phyloP scores from a whole-genome alignment of 1,140 invertebrate species.

The Penaeus chinensis region DNA sequence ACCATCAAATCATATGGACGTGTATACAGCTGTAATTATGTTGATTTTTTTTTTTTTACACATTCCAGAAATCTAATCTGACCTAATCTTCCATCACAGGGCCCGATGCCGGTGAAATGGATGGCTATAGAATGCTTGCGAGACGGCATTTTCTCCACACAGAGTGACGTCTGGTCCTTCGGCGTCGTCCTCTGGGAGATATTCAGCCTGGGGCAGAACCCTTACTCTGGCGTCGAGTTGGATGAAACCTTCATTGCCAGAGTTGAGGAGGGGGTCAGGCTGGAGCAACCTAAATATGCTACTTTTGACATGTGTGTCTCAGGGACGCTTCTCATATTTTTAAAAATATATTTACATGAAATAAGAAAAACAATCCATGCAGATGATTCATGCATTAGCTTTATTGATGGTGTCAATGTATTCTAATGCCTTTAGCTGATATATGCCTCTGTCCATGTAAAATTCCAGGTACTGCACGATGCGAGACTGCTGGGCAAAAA shows the following conservation, averaged over 20 bases:
- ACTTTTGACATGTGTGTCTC: slow-evolving; percentile 56
- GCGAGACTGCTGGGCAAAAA: slow-evolving; percentile 91
- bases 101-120: slow-evolving; percentile 70
- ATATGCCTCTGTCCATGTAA: slow-evolving; percentile 65
- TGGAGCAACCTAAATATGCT: slow-evolving; percentile 46
- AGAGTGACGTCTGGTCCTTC: slow-evolving; percentile 70
- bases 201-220: slow-evolving; percentile 68
- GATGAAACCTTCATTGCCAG: slow-evolving; percentile 64
- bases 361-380: slow-evolving; percentile 7
- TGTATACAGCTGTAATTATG: too few relatives aligned
- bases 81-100: slow-evolving; percentile 28
- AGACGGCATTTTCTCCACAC: slow-evolving; percentile 67
- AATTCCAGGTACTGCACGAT: slow-evolving; percentile 90
- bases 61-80: background rate
- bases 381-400: slow-evolving; percentile 34
- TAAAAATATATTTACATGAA: background rate
- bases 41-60: too few relatives aligned
- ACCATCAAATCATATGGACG: too few relatives aligned
- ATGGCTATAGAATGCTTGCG: slow-evolving; percentile 69
- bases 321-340: background rate
- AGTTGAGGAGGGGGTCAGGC: slow-evolving; percentile 53
- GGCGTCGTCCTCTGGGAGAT: slow-evolving; percentile 72
- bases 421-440: background rate
- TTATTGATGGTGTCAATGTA: background rate
- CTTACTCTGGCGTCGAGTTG: slow-evolving; percentile 65